phyloP scores from a whole-genome alignment of 2,888 invertebrate species.

The Zootermopsis nevadensis region DNA sequence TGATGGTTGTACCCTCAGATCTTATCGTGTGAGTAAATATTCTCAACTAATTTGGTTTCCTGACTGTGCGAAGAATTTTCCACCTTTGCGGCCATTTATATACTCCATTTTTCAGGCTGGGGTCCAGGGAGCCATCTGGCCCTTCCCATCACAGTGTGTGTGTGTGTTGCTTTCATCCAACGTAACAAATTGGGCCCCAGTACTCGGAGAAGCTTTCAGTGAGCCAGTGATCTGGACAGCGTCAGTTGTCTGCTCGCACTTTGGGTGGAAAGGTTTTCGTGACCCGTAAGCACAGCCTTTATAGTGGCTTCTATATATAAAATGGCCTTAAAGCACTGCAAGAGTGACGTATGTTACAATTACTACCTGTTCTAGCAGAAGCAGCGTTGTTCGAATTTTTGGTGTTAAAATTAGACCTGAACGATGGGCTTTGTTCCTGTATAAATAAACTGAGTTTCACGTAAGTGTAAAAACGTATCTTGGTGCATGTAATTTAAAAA shows the following conservation, averaged over 20 bases:
- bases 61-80: no score
- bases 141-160: neutral
- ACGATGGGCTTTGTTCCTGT: no score
- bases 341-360: neutral
- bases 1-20: no score
- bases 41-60: no score
- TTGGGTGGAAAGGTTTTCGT: neutral
- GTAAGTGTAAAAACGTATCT: no score
- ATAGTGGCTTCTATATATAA: neutral
- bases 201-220: neutral
- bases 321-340: neutral
- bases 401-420: no score
- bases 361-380: no score
- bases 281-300: neutral
- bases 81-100: no score
- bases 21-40: no score
- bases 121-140: neutral
- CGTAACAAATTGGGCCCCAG: neutral
- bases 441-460: no score
- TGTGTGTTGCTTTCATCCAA: neutral
- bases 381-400: no score
- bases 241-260: neutral
- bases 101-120: neutral
- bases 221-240: neutral
- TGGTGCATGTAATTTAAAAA: no score